phyloP scores from a whole-genome alignment of 2,888 invertebrate genomes.

The Heliconius cydno region DNA sequence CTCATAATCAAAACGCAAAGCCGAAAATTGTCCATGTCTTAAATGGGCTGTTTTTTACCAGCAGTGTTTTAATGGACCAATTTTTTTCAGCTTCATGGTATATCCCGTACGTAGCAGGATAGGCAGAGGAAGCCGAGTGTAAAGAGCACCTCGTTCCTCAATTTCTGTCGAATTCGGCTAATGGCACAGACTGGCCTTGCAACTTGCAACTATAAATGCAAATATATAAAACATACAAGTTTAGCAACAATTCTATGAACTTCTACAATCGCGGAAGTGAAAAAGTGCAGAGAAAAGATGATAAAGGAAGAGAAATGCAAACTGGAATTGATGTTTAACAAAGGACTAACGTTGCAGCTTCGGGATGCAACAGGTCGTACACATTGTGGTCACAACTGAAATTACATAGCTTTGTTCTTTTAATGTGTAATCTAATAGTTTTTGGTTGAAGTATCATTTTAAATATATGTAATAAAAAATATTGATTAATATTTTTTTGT shows the following conservation, averaged over 20 bases:
- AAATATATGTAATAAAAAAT: no score
- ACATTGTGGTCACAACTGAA: slow-evolving; percentile 69
- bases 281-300: slow-evolving; percentile 31
- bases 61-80: neutral
- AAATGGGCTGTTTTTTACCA: neutral
- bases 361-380: slow-evolving; percentile 66
- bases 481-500: no score
- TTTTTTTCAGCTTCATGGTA: no score
- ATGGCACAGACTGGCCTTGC: no score
- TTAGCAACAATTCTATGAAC: neutral
- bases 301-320: slow-evolving; percentile 43
- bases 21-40: neutral
- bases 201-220: no score
- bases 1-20: slow-evolving; percentile 32
- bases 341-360: slow-evolving; percentile 49
- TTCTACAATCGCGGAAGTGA: slow-evolving; percentile 26
- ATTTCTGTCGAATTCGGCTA: no score
- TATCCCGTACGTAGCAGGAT: no score
- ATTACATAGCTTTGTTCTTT: slow-evolving; percentile 73
- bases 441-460: slow-evolving; percentile 48
- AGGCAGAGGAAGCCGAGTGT: no score
- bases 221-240: neutral
- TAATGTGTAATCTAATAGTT: slow-evolving; percentile 68
- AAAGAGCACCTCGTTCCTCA: no score
- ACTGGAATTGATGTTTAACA: slow-evolving; percentile 41